phyloP scores from a whole-genome alignment of 2,888 invertebrate genomes.

The Dynastes hyllus region DNA sequence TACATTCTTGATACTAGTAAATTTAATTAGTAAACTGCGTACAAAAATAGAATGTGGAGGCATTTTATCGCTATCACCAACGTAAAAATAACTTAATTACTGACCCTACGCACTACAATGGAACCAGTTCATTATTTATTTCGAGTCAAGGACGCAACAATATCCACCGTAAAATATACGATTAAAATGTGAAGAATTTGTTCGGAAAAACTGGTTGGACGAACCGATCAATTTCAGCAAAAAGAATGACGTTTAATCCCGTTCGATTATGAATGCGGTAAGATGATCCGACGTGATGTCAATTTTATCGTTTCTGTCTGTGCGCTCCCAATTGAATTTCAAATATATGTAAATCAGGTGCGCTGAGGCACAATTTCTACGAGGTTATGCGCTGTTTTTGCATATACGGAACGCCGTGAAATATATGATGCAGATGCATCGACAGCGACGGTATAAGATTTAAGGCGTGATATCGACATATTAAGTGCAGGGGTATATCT shows the following conservation, averaged over 20 bases:
- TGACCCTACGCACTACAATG: too few relatives aligned
- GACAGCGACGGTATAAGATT: not conserved
- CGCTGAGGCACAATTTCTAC: not conserved
- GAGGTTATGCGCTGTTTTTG: not conserved
- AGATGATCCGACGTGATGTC: not conserved
- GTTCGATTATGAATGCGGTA: constrained; percentile 31
- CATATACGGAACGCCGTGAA: not conserved
- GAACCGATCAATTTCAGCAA: not conserved
- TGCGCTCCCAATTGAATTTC: constrained; percentile 23
- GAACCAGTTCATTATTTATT: too few relatives aligned
- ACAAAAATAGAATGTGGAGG: too few relatives aligned
- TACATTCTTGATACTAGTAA: too few relatives aligned
- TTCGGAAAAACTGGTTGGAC: not conserved
- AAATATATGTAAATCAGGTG: constrained; percentile 25
- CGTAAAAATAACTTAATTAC: too few relatives aligned
- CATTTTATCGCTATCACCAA: too few relatives aligned
- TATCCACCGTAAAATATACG: too few relatives aligned
- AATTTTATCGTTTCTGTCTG: constrained; percentile 24
- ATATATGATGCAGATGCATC: constrained; percentile 3
- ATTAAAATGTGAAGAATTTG: not conserved
- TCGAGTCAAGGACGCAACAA: too few relatives aligned
- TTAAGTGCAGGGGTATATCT: not conserved
- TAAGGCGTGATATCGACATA: not conserved
- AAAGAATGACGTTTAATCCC: not conserved
- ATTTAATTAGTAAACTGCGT: too few relatives aligned